Evolutionary conservation across 2,113 vertebrate genomes (phyloP).

Genomic region (Cathartes aura): DNA sequence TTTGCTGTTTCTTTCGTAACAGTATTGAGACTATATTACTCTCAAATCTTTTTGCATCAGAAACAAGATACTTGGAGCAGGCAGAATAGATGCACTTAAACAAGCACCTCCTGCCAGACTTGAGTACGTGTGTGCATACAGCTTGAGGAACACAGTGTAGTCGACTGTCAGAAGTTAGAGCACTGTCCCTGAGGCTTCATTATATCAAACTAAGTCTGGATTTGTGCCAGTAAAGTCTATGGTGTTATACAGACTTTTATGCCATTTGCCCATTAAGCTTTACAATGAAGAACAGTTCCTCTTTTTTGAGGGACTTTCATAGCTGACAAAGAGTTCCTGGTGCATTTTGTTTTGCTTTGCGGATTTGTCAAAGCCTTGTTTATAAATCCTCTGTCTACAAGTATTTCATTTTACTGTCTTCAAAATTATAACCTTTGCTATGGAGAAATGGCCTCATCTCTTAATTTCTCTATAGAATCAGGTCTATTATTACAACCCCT

Average conservation of each 20-base stretch:
- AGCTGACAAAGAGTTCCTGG: neutral
- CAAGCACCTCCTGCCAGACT: neutral
- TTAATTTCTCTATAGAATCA: neutral
- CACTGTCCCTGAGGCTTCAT: accelerated
- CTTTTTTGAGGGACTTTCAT: neutral
- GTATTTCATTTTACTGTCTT: neutral
- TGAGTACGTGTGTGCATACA: neutral
- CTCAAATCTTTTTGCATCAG: neutral
- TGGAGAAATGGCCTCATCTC: neutral
- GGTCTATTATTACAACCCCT: neutral
- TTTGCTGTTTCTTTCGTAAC: neutral
- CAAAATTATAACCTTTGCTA: neutral
- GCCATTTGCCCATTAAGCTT: neutral
- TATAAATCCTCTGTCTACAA: neutral
- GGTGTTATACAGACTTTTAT: neutral
- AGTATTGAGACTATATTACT: neutral
- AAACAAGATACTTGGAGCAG: neutral
- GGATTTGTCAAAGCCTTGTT: neutral
- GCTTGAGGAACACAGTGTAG: neutral
- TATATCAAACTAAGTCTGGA: neutral
- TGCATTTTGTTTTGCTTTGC: neutral
- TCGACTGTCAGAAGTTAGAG: neutral
- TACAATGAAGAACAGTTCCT: neutral
- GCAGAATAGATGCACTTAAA: neutral
- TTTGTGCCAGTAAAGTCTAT: neutral